A percentile compares a stretch with the other conserved stretches of the same genome.
Evolutionary conservation across 2,888 invertebrate genomes (phyloP).

Genomic region (Zonitis immaculata): DNA sequence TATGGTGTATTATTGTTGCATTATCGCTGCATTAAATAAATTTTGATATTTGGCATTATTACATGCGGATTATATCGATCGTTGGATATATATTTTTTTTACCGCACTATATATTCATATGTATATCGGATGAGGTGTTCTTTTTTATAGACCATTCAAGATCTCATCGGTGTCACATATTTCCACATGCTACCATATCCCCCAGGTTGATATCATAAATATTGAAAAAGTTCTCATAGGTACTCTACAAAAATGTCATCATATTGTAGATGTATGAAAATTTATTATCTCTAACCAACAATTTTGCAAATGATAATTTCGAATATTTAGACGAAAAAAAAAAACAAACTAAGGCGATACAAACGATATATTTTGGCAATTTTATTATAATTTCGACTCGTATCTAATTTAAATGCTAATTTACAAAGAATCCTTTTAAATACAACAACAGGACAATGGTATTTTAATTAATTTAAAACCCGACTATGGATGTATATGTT

Average conservation of each 20-base stretch:
- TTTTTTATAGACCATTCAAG: constrained; percentile 47
- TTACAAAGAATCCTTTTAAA: constrained; percentile 7
- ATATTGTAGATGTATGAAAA: constrained; percentile 30
- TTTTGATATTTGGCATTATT: constrained; percentile 44
- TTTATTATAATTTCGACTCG: neutral
- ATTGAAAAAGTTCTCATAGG: constrained; percentile 42
- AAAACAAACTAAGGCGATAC: too few relatives aligned
- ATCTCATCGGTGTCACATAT: constrained; percentile 44
- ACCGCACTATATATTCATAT: neutral
- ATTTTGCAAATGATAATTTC: too few relatives aligned
- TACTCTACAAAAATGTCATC: constrained; percentile 41
- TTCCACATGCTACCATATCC: constrained; percentile 40
- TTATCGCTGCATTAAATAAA: constrained; percentile 38
- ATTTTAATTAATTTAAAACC: constrained; percentile 30
- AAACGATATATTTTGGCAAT: neutral
- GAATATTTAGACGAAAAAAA: too few relatives aligned
- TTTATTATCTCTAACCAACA: too few relatives aligned
- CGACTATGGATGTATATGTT: too few relatives aligned
- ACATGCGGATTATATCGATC: constrained; percentile 46
- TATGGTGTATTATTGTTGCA: constrained; percentile 31
- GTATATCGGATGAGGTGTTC: constrained; percentile 45
- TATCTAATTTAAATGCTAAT: neutral
- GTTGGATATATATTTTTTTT: too few relatives aligned
- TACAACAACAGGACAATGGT: constrained; percentile 25
- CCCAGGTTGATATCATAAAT: constrained; percentile 44